A percentile compares a stretch with the other conserved stretches of the same genome.
Evolutionary conservation across 2,888 invertebrate species (phyloP).

Genomic region (Rhingia rostrata): DNA sequence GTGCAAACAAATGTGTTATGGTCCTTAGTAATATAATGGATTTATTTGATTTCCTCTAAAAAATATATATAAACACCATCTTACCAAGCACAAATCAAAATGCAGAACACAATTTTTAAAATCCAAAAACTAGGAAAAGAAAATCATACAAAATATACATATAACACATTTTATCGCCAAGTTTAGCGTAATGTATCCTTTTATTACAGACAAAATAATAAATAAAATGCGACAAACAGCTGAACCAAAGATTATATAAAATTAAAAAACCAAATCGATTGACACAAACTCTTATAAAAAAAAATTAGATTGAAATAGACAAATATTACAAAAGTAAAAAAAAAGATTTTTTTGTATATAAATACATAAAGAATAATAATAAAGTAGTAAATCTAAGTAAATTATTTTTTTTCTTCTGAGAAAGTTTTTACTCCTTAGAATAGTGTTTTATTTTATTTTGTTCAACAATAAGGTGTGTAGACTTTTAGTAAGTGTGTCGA

Average conservation of each 20-base stretch:
- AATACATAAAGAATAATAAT: conserved; percentile 32
- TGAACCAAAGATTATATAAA: conserved; percentile 63
- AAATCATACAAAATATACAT: conserved; percentile 35
- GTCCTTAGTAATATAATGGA: conserved; percentile 21
- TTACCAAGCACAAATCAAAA: conserved; percentile 61
- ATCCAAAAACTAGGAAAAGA: conserved; percentile 17
- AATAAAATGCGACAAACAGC: conserved; percentile 51
- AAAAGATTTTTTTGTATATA: conserved; percentile 67
- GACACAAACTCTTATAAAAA: conserved; percentile 49
- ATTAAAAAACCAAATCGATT: conserved; percentile 41
- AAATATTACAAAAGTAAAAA: conserved; percentile 53
- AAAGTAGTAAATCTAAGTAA: conserved; percentile 51
- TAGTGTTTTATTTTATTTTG: conserved; percentile 13
- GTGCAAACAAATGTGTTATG: conserved; percentile 43
- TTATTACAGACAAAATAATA: conserved; percentile 18
- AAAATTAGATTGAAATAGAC: conserved; percentile 33
- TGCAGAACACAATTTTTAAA: conserved; percentile 46
- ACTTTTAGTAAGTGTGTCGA: neutral
- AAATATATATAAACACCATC: conserved; percentile 7
- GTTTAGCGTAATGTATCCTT: conserved; percentile 41
- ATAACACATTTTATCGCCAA: conserved; percentile 34
- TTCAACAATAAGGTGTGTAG: conserved; percentile 31
- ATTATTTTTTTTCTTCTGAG: conserved; percentile 13
- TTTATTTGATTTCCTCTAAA: conserved; percentile 26
- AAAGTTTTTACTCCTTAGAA: conserved; percentile 15